These are phyloP conservation scores for Xiphophorus hellerii DNA, from an alignment of 2,113 vertebrate species.

Conservation along the genomic window DNA sequence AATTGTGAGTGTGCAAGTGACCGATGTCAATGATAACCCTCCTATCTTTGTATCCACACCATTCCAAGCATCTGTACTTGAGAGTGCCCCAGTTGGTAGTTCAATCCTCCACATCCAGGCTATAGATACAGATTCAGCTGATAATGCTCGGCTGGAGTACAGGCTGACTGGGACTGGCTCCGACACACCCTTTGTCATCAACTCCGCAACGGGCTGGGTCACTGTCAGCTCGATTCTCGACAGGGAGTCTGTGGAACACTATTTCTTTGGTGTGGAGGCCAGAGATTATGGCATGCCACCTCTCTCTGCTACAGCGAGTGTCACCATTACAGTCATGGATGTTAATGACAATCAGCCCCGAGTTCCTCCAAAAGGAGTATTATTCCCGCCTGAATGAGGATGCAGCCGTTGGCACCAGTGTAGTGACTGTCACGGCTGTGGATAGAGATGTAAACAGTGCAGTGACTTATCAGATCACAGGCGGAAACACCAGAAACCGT, in stretches of 20 bases:
- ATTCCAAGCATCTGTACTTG: slow-evolving; percentile 94
- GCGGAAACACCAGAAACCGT: slow-evolving; percentile 95
- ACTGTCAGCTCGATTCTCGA: slow-evolving; percentile 93
- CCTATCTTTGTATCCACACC: slow-evolving; percentile 98
- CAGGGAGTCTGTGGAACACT: slow-evolving; percentile 94
- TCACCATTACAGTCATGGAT: slow-evolving; percentile 96
- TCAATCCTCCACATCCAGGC: slow-evolving; percentile 98
- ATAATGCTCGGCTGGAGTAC: slow-evolving; percentile 94
- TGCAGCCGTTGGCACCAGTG: slow-evolving; percentile 91
- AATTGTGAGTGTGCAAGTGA: slow-evolving; percentile 94
- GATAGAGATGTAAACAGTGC: slow-evolving; percentile 97
- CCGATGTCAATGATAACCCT: slow-evolving; percentile 95
- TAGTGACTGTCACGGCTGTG: slow-evolving; percentile 90
- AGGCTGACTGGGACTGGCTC: slow-evolving; percentile 86
- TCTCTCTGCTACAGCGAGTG: slow-evolving; percentile 93
- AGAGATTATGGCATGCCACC: slow-evolving; percentile 91
- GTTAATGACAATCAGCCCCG: slow-evolving; percentile 97
- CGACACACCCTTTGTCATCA: slow-evolving; percentile 93
- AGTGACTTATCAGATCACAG: slow-evolving; percentile 96
- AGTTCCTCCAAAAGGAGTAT: slow-evolving; percentile 95
- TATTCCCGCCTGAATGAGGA: slow-evolving; percentile 95
- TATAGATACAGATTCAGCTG: slow-evolving; percentile 91
- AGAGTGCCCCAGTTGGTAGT: slow-evolving; percentile 93
- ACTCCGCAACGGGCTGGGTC: slow-evolving; percentile 96
- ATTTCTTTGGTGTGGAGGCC: slow-evolving; percentile 95